Conservation (phyloP, 2,888 invertebrate genomes). For the Parasteatoda lunata region DNA sequence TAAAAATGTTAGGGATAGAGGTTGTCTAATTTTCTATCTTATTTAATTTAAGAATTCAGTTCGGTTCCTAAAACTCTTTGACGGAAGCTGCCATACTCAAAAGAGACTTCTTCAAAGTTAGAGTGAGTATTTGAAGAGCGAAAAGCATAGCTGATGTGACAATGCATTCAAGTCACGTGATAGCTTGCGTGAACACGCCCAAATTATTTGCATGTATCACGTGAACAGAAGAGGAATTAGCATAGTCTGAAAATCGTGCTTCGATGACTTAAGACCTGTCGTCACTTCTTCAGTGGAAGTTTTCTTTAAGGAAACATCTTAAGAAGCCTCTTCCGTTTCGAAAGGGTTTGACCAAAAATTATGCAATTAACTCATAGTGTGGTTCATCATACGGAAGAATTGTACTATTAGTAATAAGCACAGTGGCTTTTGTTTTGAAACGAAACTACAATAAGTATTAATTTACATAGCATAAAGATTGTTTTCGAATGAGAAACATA, state of each 20-base stretch:
- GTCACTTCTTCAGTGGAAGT: slow-evolving; percentile 38
- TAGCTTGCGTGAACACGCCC: slow-evolving; percentile 45
- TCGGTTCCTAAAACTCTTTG: too few species aligned
- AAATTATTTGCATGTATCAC: slow-evolving; percentile 30
- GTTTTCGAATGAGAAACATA: too few species aligned
- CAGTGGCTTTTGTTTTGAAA: too few species aligned
- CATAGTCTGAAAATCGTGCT: slow-evolving; percentile 44
- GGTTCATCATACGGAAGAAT: not conserved
- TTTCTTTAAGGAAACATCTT: slow-evolving; percentile 40
- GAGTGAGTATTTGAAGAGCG: not conserved
- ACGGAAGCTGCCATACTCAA: too few species aligned
- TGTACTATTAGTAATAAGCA: not conserved
- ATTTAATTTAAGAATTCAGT: too few species aligned
- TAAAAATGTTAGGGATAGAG: too few species aligned
- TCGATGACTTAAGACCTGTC: slow-evolving; percentile 55
- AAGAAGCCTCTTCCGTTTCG: not conserved
- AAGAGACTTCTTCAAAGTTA: not conserved
- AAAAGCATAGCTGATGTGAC: slow-evolving; percentile 1
- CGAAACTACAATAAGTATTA: too few species aligned
- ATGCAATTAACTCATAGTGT: not conserved
- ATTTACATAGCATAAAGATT: too few species aligned
- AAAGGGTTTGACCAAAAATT: not conserved
- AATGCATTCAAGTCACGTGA: slow-evolving; percentile 59
- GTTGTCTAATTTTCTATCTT: too few species aligned
- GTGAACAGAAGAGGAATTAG: slow-evolving; percentile 44